Percentiles rank a stretch among this genome's conserved stretches.
These are phyloP conservation scores for Abramis brama DNA, from an alignment of 2,113 vertebrate species.

Conservation along the genomic window DNA sequence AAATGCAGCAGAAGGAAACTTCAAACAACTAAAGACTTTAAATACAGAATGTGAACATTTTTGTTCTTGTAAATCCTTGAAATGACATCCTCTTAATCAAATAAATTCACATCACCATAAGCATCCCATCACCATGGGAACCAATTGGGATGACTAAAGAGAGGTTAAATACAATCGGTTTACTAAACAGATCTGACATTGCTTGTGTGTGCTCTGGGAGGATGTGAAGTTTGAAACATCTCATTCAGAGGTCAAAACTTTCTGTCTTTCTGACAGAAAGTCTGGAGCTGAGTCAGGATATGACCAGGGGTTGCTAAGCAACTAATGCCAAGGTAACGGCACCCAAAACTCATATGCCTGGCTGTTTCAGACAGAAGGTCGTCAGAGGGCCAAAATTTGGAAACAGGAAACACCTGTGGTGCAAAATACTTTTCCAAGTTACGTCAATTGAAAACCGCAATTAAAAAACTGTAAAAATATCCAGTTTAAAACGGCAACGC, in stretches of 20 bases:
- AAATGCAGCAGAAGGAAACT: slow-evolving; percentile 1
- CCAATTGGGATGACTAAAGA: neutral
- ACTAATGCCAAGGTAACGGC: slow-evolving; percentile 28
- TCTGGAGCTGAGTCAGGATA: slow-evolving; percentile 2
- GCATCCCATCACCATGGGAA: neutral
- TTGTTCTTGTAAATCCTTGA: slow-evolving; percentile 18
- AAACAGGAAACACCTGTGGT: neutral
- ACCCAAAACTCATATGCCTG: neutral
- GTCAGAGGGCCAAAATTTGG: neutral
- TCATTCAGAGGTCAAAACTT: slow-evolving; percentile 26
- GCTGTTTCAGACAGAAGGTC: neutral
- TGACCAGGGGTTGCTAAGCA: slow-evolving; percentile 39
- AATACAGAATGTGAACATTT: neutral
- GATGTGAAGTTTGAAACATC: slow-evolving; percentile 19
- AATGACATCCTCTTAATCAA: neutral
- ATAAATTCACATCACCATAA: neutral
- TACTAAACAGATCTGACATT: neutral
- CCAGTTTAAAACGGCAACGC: too few species aligned
- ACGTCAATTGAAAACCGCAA: neutral
- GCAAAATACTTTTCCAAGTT: slow-evolving; percentile 8
- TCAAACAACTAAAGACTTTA: neutral
- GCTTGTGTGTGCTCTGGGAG: neutral
- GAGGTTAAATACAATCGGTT: neutral
- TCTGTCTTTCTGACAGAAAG: neutral
- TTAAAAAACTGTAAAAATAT: neutral